Percentiles rank a stretch among this genome's conserved stretches.
These are phyloP conservation scores for Cartodere bifasciata DNA, from an alignment of 2,888 invertebrate species.

Conservation along the genomic window DNA sequence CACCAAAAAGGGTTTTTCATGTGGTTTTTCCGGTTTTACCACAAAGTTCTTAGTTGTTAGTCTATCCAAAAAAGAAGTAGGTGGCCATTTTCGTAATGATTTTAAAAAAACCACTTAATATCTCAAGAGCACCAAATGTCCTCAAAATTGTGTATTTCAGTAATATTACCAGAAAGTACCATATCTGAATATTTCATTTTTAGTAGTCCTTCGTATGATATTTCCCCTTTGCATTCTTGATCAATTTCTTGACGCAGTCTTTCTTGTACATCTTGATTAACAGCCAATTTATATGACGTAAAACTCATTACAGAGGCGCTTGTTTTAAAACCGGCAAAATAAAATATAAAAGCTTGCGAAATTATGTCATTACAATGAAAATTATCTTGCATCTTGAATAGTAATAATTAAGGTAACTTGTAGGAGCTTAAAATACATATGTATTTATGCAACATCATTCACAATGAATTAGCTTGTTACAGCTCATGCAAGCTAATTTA, in stretches of 20 bases:
- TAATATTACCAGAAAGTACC: slow-evolving; percentile 36
- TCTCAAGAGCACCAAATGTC: not conserved
- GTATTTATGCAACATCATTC: too few species aligned
- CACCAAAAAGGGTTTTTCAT: slow-evolving; percentile 22
- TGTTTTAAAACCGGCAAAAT: slow-evolving; percentile 38
- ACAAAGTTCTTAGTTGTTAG: slow-evolving; percentile 38
- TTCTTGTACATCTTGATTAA: slow-evolving; percentile 44
- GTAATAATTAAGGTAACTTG: too few species aligned
- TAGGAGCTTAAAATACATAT: too few species aligned
- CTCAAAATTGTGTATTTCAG: not conserved
- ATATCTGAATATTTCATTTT: slow-evolving; percentile 46
- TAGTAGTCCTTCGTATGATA: slow-evolving; percentile 39
- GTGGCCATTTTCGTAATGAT: slow-evolving; percentile 38
- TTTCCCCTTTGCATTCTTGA: slow-evolving; percentile 12
- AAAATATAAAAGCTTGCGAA: slow-evolving; percentile 40
- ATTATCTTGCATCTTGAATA: too few species aligned
- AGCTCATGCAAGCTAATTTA: too few species aligned
- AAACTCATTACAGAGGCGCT: slow-evolving; percentile 36
- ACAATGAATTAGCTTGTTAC: too few species aligned
- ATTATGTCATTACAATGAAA: slow-evolving; percentile 42
- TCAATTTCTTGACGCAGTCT: slow-evolving; percentile 36
- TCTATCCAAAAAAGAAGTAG: slow-evolving; percentile 35
- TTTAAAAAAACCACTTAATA: slow-evolving; percentile 22
- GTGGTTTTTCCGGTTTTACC: slow-evolving; percentile 29
- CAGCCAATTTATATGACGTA: slow-evolving; percentile 41